Conservation (phyloP, 2,797 vertebrate species). For the Tapera naevia region DNA sequence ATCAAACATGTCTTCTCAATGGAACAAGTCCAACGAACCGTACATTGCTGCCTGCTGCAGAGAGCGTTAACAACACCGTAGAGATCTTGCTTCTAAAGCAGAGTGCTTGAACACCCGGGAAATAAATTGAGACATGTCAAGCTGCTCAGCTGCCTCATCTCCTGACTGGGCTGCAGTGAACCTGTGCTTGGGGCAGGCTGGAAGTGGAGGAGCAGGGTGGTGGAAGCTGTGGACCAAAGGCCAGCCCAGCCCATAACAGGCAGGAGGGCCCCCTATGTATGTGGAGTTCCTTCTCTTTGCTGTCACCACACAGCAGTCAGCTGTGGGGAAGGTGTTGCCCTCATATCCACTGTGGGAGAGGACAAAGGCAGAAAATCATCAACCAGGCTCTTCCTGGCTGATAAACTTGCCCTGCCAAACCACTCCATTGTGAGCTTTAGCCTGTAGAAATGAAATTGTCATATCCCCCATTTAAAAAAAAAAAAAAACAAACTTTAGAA, state of each 20-base stretch:
- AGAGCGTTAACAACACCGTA: neutral
- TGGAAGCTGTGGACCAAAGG: too few species aligned
- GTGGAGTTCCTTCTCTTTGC: too few species aligned
- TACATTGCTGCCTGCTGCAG: neutral
- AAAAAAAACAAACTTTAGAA: neutral
- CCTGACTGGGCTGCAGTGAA: too few species aligned
- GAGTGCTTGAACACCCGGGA: neutral
- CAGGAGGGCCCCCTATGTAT: too few species aligned
- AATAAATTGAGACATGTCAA: neutral
- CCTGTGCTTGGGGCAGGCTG: too few species aligned
- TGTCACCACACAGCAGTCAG: neutral
- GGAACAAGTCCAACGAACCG: neutral
- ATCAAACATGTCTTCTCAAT: neutral
- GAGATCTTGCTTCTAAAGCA: neutral
- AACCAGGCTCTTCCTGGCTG: neutral
- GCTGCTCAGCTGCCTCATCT: neutral
- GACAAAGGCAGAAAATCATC: neutral
- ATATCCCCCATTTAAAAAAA: fast-evolving
- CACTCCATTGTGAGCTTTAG: neutral
- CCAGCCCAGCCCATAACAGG: too few species aligned
- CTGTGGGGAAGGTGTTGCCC: fast-evolving
- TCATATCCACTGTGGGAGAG: fast-evolving
- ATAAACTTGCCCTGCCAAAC: neutral
- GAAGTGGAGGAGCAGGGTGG: too few species aligned
- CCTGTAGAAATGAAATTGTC: neutral